Conservation (phyloP, 2,797 vertebrate genomes). For the Gymnocypris eckloni region DNA sequence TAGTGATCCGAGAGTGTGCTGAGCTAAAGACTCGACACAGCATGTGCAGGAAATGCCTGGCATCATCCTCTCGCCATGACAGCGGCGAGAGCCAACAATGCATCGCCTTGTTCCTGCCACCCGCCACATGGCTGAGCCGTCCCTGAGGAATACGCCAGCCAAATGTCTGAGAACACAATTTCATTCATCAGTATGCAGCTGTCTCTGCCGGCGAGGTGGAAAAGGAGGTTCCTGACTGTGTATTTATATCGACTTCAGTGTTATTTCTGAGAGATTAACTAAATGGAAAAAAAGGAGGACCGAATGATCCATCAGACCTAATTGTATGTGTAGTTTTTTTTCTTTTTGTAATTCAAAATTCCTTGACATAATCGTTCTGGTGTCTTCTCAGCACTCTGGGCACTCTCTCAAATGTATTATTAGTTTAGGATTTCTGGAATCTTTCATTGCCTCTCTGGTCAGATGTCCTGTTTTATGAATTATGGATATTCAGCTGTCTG, state of each 20-base stretch:
- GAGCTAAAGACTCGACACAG: constrained; percentile 45
- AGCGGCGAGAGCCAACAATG: constrained; percentile 32
- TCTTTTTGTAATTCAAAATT: constrained; percentile 22
- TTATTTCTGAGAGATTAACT: background rate
- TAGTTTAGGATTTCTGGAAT: constrained; percentile 19
- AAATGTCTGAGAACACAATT: constrained; percentile 40
- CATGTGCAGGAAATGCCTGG: constrained; percentile 40
- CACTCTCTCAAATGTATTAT: constrained; percentile 14
- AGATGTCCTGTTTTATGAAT: constrained; percentile 34
- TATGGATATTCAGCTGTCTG: constrained; percentile 26
- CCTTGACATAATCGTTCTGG: background rate
- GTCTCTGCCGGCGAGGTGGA: constrained; percentile 11
- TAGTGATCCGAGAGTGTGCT: constrained; percentile 37
- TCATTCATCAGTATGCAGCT: constrained; percentile 40
- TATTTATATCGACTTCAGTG: background rate
- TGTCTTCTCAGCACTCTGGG: background rate
- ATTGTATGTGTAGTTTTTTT: constrained; percentile 21
- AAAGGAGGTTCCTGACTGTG: constrained; percentile 2
- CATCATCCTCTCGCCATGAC: constrained; percentile 37
- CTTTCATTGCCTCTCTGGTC: background rate
- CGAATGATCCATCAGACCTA: constrained; percentile 22
- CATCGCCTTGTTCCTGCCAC: constrained; percentile 39
- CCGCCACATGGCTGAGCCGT: constrained; percentile 44
- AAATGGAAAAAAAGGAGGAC: background rate
- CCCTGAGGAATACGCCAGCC: constrained; percentile 37